Evolutionary conservation across 1,140 invertebrate species (phyloP).

Genomic region (Spodoptera litura): DNA sequence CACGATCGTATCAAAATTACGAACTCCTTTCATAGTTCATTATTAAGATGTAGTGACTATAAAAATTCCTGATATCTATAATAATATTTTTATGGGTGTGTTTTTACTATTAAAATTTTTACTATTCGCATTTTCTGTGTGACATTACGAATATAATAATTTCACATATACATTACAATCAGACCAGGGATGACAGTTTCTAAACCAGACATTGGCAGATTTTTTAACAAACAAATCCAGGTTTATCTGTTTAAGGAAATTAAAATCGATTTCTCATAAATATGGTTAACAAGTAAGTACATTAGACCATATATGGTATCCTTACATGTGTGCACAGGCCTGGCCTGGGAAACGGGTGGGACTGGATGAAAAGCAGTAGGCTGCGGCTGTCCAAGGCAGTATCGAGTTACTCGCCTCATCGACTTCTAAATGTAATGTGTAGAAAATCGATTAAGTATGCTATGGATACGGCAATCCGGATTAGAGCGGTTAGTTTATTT

Average conservation of each 20-base stretch:
- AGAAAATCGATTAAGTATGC: not conserved
- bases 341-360: slow-evolving; percentile 71
- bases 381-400: slow-evolving; percentile 69
- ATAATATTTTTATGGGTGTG: too few relatives aligned
- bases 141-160: too few relatives aligned
- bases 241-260: not conserved
- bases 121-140: too few relatives aligned
- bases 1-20: too few relatives aligned
- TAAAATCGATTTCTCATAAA: slow-evolving; percentile 6
- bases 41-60: too few relatives aligned
- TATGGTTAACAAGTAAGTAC: not conserved
- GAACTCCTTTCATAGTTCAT: too few relatives aligned
- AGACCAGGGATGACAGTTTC: too few relatives aligned
- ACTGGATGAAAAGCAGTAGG: slow-evolving; percentile 65
- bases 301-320: slow-evolving; percentile 9
- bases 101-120: too few relatives aligned
- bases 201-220: too few relatives aligned
- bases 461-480: slow-evolving; percentile 26
- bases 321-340: slow-evolving; percentile 47
- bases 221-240: too few relatives aligned
- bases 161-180: too few relatives aligned
- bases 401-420: slow-evolving; percentile 65
- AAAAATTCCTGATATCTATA: too few relatives aligned
- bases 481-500: not conserved
- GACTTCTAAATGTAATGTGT: slow-evolving; percentile 19